Evolutionary conservation across 2,888 invertebrate species (phyloP), one percentile per base, ranked within the genome.

Genomic region (Pachycephus smyrnensis): DNA sequence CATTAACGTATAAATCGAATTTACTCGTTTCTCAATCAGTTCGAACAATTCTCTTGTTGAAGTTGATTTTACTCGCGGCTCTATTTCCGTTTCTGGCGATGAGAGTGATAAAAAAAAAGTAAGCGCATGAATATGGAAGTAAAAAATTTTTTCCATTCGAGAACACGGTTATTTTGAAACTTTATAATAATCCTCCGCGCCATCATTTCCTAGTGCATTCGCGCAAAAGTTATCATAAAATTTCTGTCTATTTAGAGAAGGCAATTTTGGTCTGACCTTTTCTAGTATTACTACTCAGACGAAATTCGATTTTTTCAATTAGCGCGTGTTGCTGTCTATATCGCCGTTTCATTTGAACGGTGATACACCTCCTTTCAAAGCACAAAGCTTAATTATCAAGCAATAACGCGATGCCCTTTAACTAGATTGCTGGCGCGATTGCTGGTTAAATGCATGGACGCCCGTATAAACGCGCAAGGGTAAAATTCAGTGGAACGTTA

Each of bases 141-240:
- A 55, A 55, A 55, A 40, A 6, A n/a, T n/a, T 40, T 4, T 40
- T n/a, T n/a, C n/a, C n/a, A n/a, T n/a, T n/a, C n/a, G n/a, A n/a
- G n/a, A n/a, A n/a, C n/a, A n/a, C n/a, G n/a, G n/a, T 40, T 77
- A n/a, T 77, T 68, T 31, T 12, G 31, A 80, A 74, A 78, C 32
- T 30, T 73, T 4, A 9, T 23, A 23, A 9, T 55, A 55, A 55
- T 23, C 23, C 9, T 55, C 9, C 55, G 23, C 9, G 2, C 6
- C 23, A 3, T 55, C 9, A 1, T 55, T 15, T 55, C 55, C 2
- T 55, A 23, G 55, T 23, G 23, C 6, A 55, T 55, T 55, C 9
- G 55, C 15, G 23, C 2, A 23, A 40, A 37, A 15, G n/a, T 6
- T 6, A 55, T 2, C 23, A 9, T 9, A 23, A 23, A 55, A 55